Percentiles rank a stretch among this genome's conserved stretches.
These are phyloP conservation scores for Cerastoderma edule DNA, from an alignment of 2,888 invertebrate species.

Conservation along the genomic window DNA sequence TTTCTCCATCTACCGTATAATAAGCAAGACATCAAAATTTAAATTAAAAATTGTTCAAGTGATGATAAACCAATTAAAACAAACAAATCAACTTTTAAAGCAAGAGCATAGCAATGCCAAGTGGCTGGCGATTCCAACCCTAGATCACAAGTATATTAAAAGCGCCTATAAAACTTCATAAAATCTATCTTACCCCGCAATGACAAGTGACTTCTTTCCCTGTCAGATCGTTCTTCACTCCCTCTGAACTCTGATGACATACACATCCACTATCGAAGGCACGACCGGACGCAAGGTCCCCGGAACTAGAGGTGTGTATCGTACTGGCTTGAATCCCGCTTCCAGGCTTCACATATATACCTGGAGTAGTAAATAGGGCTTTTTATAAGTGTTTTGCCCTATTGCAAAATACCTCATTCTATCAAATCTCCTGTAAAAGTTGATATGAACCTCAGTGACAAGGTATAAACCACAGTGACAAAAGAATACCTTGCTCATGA, in stretches of 20 bases:
- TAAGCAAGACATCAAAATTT: no score
- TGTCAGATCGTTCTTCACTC: slow-evolving; percentile 90
- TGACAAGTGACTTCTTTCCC: slow-evolving; percentile 90
- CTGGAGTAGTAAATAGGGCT: slow-evolving; percentile 51
- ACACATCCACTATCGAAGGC: slow-evolving; percentile 98
- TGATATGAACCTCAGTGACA: no score
- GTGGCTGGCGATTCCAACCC: no score
- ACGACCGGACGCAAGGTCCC: slow-evolving; percentile 94
- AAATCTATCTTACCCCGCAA: slow-evolving; percentile 83
- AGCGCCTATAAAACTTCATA: background rate
- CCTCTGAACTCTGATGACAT: slow-evolving; percentile 89
- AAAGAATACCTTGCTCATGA: background rate
- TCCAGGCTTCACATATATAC: slow-evolving; percentile 73
- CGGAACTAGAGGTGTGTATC: slow-evolving; percentile 57
- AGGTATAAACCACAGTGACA: background rate
- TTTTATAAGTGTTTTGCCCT: background rate
- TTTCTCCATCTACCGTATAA: no score
- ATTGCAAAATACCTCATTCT: background rate
- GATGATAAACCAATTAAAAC: no score
- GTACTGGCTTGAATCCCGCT: slow-evolving; percentile 66
- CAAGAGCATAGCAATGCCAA: no score
- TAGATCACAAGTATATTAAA: no score
- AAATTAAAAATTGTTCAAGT: no score
- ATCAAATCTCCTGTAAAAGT: no score
- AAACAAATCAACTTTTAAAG: no score